phyloP scores from a whole-genome alignment of 2,888 invertebrate species.

The Pheosia gnoma region DNA sequence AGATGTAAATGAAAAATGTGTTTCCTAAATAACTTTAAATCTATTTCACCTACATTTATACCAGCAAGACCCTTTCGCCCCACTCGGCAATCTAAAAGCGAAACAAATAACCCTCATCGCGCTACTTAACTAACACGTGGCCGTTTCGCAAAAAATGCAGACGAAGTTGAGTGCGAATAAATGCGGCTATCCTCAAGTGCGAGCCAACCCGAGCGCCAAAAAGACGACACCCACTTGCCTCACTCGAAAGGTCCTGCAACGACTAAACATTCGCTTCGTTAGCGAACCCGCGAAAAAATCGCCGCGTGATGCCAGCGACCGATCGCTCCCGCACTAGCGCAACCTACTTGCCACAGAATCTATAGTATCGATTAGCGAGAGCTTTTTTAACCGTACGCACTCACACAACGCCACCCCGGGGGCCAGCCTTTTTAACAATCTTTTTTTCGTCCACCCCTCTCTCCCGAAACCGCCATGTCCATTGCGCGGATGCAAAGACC shows the following conservation, averaged over 20 bases:
- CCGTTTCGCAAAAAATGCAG: constrained; percentile 48
- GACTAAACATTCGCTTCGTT: constrained; percentile 79
- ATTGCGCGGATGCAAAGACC: constrained; percentile 83
- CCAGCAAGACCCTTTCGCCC: constrained; percentile 7
- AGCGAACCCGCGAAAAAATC: constrained; percentile 66
- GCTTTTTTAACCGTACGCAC: constrained; percentile 82
- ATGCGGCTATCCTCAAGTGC: constrained; percentile 72
- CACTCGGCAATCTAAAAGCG: constrained; percentile 37
- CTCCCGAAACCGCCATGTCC: constrained; percentile 81
- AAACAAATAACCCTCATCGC: constrained; percentile 22
- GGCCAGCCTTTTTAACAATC: constrained; percentile 83
- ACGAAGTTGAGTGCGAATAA: constrained; percentile 74
- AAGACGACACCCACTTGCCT: constrained; percentile 50
- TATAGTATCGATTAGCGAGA: constrained; percentile 83
- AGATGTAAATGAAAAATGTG: neutral
- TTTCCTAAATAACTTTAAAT: neutral
- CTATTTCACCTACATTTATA: constrained; percentile 1
- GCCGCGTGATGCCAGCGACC: constrained; percentile 60
- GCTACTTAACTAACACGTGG: constrained; percentile 47
- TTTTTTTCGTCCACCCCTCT: constrained; percentile 79
- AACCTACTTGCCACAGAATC: constrained; percentile 82
- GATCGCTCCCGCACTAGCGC: constrained; percentile 71
- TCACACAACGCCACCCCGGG: constrained; percentile 77
- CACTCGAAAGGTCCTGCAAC: constrained; percentile 71
- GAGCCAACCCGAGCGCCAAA: constrained; percentile 56